Conservation (phyloP, 1,140 invertebrate genomes). For the Drosophila arizonae region DNA sequence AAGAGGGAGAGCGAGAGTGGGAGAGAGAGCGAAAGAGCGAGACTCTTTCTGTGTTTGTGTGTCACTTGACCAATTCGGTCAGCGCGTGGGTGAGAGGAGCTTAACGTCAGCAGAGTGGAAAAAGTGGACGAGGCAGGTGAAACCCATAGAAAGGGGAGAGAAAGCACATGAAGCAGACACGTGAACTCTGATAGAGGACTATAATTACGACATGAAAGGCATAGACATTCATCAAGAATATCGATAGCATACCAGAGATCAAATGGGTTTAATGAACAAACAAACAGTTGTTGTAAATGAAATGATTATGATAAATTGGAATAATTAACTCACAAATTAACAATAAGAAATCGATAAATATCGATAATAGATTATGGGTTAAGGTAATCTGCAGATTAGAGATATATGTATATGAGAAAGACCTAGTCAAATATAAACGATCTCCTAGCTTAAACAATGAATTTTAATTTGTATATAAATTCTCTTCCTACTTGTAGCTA, state of each 20-base stretch:
- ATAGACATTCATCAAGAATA: neutral
- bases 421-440: too few relatives aligned
- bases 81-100: slow-evolving; percentile 20
- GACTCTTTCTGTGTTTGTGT: slow-evolving; percentile 19
- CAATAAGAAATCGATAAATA: neutral
- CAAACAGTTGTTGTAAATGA: too few relatives aligned
- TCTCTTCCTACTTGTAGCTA: slow-evolving; percentile 87
- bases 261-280: too few relatives aligned
- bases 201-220: neutral
- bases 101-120: slow-evolving; percentile 4
- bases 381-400: too few relatives aligned
- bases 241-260: too few relatives aligned
- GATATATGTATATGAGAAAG: too few relatives aligned
- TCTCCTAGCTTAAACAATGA: too few relatives aligned
- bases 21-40: neutral
- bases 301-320: neutral
- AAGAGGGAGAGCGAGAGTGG: neutral
- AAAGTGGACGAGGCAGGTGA: neutral
- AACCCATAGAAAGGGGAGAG: neutral
- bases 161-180: slow-evolving; percentile 24
- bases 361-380: too few relatives aligned
- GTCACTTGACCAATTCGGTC: slow-evolving; percentile 49
- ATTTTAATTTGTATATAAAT: too few relatives aligned
- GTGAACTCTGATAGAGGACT: slow-evolving; percentile 3
- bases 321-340: too few relatives aligned